Evolutionary conservation across 2,888 invertebrate species (phyloP), one percentile per base, ranked within the genome.

Genomic region (Caenorhabditis uteleia): DNA sequence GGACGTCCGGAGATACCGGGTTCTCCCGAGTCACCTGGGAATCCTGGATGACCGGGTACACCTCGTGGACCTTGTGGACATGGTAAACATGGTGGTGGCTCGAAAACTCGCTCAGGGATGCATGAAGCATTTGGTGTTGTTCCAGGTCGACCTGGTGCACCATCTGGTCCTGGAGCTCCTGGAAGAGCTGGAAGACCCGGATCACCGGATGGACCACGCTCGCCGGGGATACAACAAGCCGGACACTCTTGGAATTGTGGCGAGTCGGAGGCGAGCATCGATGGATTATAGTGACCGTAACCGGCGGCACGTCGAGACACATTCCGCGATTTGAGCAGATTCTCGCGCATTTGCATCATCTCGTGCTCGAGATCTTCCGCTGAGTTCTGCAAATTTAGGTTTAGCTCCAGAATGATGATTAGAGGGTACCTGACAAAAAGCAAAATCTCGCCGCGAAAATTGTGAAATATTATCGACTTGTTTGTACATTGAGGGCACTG

Each of bases 1-100:
- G 75, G 74, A 26, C 74, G 70, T 21, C 79, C 79, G 39, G 75
- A 74, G 21, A 80, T 83, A 50, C 82, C 82, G 7, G 75, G 69
- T 12, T 80, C 82, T 62, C 80, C 82, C 12, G 77, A 76, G 33
- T 77, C 74, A 34, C 75, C 72, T 4, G 76, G 76, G 39, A 69
- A 70, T 45, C 70, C 75, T 10, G 75, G 80, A 45, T 77, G 79
- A 42, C 75, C 79, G 10, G 80, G 80, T n/a, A 69, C 73, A 27
- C 71, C 74, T 4, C 80, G 78, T 39, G 75, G 62, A 29, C 77
- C 75, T 29, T 77, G 77, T 14, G 72, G 62, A 21, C 83, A 83
- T 12, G 83, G 83, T 12, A 83, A 71, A 50, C 83, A 83, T 42
- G 83, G 83, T 16, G 82, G 83, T 16, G 83, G 83, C 61, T 83